phyloP scores from a whole-genome alignment of 2,888 invertebrate genomes.

The Lithosia quadra region DNA sequence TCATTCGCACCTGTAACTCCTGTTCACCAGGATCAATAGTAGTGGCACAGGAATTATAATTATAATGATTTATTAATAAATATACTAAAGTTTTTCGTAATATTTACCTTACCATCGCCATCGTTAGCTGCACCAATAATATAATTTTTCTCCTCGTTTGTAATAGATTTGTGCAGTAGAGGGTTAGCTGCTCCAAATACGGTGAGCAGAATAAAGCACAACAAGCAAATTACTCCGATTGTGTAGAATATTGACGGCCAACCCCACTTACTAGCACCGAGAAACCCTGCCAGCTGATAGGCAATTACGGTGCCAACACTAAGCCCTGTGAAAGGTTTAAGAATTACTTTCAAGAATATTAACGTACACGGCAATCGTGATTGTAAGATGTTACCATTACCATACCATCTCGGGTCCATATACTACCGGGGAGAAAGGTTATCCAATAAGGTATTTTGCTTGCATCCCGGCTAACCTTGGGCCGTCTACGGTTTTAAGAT shows the following conservation, averaged over 20 bases:
- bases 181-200: constrained; percentile 82
- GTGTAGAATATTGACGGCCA: constrained; percentile 90
- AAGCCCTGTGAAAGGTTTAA: constrained; percentile 75
- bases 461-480: too few relatives aligned
- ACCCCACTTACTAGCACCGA: constrained; percentile 84
- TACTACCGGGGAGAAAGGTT: too few relatives aligned
- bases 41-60: background rate
- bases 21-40: too few relatives aligned
- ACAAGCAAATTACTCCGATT: constrained; percentile 81
- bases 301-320: constrained; percentile 89
- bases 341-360: too few relatives aligned
- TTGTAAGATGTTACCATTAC: too few relatives aligned
- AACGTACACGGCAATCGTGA: too few relatives aligned
- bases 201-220: constrained; percentile 77
- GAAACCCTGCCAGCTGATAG: constrained; percentile 87
- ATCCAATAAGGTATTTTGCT: too few relatives aligned
- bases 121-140: constrained; percentile 64
- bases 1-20: too few relatives aligned
- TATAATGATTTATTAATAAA: background rate
- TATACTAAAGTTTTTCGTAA: background rate
- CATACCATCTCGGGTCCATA: too few relatives aligned
- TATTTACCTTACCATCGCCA: constrained; percentile 47
- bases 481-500: too few relatives aligned
- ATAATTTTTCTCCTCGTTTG: constrained; percentile 75
- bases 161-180: constrained; percentile 71